A percentile compares a stretch with the other conserved stretches of the same genome.
Evolutionary conservation across 53 echinoderm and acorn worm genomes (phyloP).

Genomic region (Stichopus horrens): DNA sequence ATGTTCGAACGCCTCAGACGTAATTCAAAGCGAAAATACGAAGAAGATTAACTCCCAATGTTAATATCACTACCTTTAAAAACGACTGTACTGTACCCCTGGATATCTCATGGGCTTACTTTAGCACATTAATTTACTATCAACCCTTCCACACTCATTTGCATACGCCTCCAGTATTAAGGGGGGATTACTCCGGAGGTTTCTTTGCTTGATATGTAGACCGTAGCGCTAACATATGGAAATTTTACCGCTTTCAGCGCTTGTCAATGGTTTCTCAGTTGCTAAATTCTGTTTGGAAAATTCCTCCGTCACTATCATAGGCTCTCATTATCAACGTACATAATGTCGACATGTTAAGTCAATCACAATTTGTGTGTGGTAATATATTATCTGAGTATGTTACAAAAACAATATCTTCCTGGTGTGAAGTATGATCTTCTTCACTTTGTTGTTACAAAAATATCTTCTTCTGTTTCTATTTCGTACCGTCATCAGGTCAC

Average conservation of each 20-base stretch:
- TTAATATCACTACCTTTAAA: not conserved
- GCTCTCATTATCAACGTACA: too few species aligned
- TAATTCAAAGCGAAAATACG: too few species aligned
- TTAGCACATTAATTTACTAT: not conserved
- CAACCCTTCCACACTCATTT: not conserved
- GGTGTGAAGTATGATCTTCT: not conserved
- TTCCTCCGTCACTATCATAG: too few species aligned
- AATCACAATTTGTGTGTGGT: too few species aligned
- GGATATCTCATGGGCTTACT: not conserved
- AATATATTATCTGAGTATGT: too few species aligned
- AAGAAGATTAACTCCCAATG: not conserved
- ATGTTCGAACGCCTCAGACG: too few species aligned
- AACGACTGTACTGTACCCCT: not conserved
- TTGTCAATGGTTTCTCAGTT: too few species aligned
- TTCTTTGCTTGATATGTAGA: too few species aligned
- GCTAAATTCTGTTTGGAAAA: too few species aligned
- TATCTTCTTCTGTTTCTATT: not conserved
- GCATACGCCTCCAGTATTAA: not conserved
- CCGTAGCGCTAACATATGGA: too few species aligned
- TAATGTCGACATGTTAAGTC: too few species aligned
- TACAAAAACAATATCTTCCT: not conserved
- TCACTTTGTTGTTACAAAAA: not conserved
- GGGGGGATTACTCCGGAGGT: not conserved
- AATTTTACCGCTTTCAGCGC: too few species aligned
- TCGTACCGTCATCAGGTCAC: constrained; percentile 63